These are phyloP conservation scores for Poecilia picta DNA, from an alignment of 2,797 vertebrate genomes.

Conservation along the genomic window DNA sequence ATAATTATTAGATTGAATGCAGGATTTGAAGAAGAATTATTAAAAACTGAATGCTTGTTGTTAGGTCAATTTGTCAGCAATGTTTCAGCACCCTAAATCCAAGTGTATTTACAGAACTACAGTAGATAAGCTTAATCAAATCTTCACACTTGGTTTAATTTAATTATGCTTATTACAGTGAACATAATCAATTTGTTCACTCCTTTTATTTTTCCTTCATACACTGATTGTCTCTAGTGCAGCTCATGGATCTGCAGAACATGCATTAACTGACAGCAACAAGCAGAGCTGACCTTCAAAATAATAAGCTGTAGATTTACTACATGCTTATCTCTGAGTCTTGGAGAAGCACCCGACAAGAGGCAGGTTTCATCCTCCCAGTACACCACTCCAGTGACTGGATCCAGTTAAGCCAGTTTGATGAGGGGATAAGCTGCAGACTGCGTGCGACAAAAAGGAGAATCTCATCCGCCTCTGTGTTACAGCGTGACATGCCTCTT, in stretches of 20 bases:
- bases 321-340: conserved; percentile 10
- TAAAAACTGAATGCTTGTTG: background rate
- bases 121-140: conserved; percentile 3
- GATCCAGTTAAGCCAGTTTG: conserved; percentile 50
- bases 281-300: conserved; percentile 32
- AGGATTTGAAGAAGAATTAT: background rate
- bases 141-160: background rate
- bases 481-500: conserved; percentile 25
- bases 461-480: conserved; percentile 30
- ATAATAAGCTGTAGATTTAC: conserved; percentile 16
- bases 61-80: background rate
- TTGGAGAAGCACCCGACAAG: background rate
- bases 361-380: conserved; percentile 29
- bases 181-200: conserved; percentile 8
- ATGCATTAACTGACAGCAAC: background rate
- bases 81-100: background rate
- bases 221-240: background rate
- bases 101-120: background rate
- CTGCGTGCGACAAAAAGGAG: conserved; percentile 27
- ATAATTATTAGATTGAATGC: background rate
- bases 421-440: conserved; percentile 46
- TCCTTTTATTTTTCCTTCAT: background rate
- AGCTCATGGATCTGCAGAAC: background rate
- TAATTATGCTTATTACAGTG: background rate
- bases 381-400: conserved; percentile 29